Conservation (phyloP, 2,113 vertebrate genomes). For the Suricata suricatta region DNA sequence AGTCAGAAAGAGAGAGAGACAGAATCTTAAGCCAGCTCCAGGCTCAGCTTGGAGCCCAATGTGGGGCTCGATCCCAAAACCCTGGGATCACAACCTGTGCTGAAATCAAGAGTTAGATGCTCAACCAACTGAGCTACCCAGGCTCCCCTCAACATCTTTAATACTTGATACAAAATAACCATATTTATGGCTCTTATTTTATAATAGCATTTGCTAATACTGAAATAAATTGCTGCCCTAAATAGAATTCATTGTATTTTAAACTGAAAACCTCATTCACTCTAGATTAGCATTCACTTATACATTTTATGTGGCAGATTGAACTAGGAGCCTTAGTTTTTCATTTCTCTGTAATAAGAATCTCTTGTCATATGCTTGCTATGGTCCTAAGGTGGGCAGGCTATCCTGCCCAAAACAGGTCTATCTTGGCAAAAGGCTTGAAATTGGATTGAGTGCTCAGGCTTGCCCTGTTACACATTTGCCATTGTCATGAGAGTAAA, state of each 20-base stretch:
- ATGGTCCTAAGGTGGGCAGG: too few species aligned
- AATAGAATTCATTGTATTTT: background rate
- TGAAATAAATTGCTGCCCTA: background rate
- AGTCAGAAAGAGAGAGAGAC: too few species aligned
- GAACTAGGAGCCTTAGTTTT: background rate
- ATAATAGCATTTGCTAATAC: background rate
- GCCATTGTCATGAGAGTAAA: background rate
- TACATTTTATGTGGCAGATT: background rate
- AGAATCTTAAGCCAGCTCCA: too few species aligned
- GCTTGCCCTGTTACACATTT: background rate
- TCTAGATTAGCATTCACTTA: background rate
- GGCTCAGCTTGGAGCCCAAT: too few species aligned
- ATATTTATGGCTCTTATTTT: background rate
- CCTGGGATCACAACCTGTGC: too few species aligned
- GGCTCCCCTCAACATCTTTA: background rate
- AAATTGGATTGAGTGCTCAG: background rate
- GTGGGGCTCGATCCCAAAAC: too few species aligned
- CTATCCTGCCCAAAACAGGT: background rate
- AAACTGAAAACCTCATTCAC: background rate
- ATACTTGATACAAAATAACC: background rate
- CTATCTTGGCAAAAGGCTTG: background rate
- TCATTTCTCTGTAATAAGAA: background rate
- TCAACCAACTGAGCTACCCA: too few species aligned
- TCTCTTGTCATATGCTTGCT: background rate
- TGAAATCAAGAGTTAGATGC: too few species aligned